Conservation (phyloP, 2,888 invertebrate genomes). For the Cataglyphis rosenhaueri region DNA sequence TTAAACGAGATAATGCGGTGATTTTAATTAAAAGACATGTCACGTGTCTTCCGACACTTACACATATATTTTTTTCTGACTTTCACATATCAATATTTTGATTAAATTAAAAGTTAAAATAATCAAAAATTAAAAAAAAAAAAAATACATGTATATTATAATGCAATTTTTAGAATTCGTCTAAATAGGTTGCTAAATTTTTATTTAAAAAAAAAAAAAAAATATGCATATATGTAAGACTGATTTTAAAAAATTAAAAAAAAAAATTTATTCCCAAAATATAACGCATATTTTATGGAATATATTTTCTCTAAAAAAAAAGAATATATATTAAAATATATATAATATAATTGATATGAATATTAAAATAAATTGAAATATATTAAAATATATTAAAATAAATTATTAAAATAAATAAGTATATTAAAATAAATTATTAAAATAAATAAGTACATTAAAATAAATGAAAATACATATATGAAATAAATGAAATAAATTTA, state of each 20-base stretch:
- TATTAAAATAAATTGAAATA: too few species aligned
- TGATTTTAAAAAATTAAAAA: neutral
- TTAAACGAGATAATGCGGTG: neutral
- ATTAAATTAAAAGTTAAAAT: neutral
- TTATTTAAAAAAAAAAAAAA: neutral
- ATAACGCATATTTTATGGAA: neutral
- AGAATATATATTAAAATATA: neutral
- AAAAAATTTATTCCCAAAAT: neutral
- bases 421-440: too few species aligned
- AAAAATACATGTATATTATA: neutral
- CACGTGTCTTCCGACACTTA: neutral
- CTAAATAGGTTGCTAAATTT: neutral
- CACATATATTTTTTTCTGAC: too few species aligned
- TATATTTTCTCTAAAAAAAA: neutral
- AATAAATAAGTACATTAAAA: too few species aligned
- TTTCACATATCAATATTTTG: neutral
- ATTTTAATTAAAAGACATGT: neutral
- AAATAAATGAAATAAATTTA: neutral
- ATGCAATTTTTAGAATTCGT: neutral
- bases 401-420: too few species aligned
- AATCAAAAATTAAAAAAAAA: neutral
- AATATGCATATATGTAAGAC: neutral
- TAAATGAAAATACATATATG: too few species aligned
- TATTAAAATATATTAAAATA: constrained; percentile 1
- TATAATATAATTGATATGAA: too few species aligned